Conservation (phyloP, 2,113 vertebrate genomes). For the Rhynchomys soricoides region DNA sequence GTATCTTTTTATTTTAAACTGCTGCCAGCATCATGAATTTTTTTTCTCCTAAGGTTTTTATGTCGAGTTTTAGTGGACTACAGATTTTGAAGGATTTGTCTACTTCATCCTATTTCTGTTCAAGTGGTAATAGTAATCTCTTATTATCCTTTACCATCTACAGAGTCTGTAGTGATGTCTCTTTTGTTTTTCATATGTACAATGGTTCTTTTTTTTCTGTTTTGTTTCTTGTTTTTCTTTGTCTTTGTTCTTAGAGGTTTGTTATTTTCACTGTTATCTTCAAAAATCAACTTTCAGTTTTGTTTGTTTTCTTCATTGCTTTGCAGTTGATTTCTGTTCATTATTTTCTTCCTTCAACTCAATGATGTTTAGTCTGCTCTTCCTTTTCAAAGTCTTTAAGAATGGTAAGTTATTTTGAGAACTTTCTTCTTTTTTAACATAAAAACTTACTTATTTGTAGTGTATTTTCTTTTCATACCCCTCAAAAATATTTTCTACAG, state of each 20-base stretch:
- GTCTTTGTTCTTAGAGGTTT: background rate
- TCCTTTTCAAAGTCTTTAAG: background rate
- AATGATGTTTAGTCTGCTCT: background rate
- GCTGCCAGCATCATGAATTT: background rate
- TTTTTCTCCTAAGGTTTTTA: background rate
- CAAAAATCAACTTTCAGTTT: background rate
- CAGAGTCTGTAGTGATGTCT: background rate
- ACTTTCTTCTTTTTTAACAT: background rate
- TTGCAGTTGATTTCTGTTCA: background rate
- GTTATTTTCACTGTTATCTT: background rate
- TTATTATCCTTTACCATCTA: background rate
- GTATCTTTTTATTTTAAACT: background rate
- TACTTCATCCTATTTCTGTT: background rate
- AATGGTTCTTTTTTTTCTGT: background rate
- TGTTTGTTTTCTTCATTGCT: background rate
- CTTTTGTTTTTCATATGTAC: background rate
- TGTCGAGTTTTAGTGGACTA: background rate
- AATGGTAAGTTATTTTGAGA: background rate
- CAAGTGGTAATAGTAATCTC: background rate
- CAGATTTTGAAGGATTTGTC: background rate
- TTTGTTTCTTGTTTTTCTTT: background rate
- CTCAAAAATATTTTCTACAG: background rate
- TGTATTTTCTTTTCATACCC: conserved; percentile 14
- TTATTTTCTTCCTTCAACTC: background rate
- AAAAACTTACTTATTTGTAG: background rate